Base-by-base conservation (phyloP, 2,888 invertebrate genomes). In the Teinopalpus imperialis region DNA sequence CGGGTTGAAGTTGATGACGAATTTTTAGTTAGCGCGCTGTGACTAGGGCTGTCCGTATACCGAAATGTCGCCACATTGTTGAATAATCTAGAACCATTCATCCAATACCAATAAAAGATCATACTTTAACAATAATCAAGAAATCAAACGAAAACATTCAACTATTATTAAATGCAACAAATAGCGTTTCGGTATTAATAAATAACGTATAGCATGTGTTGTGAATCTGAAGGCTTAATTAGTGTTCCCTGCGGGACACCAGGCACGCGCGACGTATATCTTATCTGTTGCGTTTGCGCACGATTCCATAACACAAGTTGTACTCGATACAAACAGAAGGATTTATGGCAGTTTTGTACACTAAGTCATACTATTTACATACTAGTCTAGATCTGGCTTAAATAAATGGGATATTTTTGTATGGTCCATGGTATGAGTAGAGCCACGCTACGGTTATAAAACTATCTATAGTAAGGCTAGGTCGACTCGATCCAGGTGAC, bases 171-270 rank as follows among this genome's bases (percentile, higher is more conserved):
- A 21, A 27, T 1, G 5, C 42, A 48, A 54, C 47, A 49, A 51
- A 46, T 46, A 48, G 36, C 40, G 44, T 42, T 29, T 63, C 64
- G 63, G 66, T 69, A 74, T 74, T 70, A 77, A 67, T 72, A 72
- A 75, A 76, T 77, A 76, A 74, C 68, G 60, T 63, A 71, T 69
- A 73, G 74, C 71, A 66, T 45, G 56, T 54, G 48, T 73, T 72
- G 66, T 68, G 65, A 71, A 78, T 71, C 66, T 80, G 81, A 86
- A 80, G 86, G 81, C 78, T 87, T 87, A 88, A 88, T 88, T 88
- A 88, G 86, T 66, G 77, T 63, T 69, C 83, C 67, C 83, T 69
- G 68, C 78, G 75, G 81, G 85, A 73, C 73, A 64, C 67, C 53
- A 79, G 69, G 75, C 79, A 74, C 79, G 80, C 80, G 71, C 66